Evolutionary conservation across 2,888 invertebrate genomes (phyloP).

Genomic region (Blastobasis lacticolella): DNA sequence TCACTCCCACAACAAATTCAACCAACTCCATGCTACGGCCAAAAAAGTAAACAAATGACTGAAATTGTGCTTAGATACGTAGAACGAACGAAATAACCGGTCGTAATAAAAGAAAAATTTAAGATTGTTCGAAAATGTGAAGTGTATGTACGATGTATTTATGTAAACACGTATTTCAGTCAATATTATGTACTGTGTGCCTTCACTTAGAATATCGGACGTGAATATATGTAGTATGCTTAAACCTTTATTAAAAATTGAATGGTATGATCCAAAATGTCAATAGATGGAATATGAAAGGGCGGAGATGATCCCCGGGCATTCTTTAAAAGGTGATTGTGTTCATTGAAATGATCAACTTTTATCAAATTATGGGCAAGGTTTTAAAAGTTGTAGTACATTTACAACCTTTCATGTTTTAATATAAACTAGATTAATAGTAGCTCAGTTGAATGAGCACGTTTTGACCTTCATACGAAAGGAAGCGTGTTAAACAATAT

Average conservation of each 20-base stretch:
- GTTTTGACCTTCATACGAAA: conserved; percentile 11
- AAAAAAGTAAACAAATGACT: conserved; percentile 21
- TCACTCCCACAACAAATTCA: conserved; percentile 7
- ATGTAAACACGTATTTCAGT: conserved; percentile 35
- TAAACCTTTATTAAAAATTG: too few relatives aligned
- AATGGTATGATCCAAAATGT: too few relatives aligned
- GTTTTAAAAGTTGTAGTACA: too few relatives aligned
- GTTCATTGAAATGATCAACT: too few relatives aligned
- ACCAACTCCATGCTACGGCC: conserved; percentile 5
- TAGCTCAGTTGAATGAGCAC: too few relatives aligned
- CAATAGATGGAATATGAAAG: too few relatives aligned
- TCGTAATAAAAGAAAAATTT: background rate
- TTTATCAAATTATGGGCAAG: too few relatives aligned
- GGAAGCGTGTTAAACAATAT: conserved; percentile 10
- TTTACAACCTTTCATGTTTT: too few relatives aligned
- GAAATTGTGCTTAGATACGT: conserved; percentile 31
- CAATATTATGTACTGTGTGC: conserved; percentile 23
- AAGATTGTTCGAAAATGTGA: conserved; percentile 3
- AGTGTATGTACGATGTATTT: conserved; percentile 1
- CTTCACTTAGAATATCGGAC: conserved; percentile 24
- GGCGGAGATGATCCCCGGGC: too few relatives aligned
- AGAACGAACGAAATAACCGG: background rate
- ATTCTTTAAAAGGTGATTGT: too few relatives aligned
- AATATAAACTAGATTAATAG: too few relatives aligned
- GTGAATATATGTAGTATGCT: too few relatives aligned